These are phyloP conservation scores for Dipodomys ordii DNA, from an alignment of 2,113 vertebrate species.

Conservation along the genomic window DNA sequence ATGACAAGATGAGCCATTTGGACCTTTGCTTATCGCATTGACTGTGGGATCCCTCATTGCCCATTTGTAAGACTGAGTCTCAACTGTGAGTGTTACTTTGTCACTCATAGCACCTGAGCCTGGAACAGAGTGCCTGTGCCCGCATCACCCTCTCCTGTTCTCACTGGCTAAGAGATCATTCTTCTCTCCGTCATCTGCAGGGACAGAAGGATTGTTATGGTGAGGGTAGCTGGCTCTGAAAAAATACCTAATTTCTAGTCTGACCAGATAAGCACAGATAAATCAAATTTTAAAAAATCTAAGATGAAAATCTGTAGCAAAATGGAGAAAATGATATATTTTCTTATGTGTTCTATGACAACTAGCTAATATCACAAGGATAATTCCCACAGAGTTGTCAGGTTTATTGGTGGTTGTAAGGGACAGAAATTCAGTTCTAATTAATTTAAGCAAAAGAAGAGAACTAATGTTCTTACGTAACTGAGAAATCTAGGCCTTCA, in stretches of 20 bases:
- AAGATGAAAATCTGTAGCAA: neutral
- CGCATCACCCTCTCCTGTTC: too few species aligned
- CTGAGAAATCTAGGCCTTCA: constrained; percentile 12
- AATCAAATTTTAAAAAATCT: neutral
- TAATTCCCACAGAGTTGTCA: neutral
- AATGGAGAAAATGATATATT: neutral
- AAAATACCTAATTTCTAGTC: neutral
- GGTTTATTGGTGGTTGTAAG: neutral
- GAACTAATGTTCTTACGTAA: neutral
- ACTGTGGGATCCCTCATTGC: neutral
- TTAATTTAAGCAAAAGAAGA: constrained; percentile 12
- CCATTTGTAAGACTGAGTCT: neutral
- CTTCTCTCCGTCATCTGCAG: neutral
- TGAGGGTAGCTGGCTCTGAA: neutral
- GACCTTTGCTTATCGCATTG: neutral
- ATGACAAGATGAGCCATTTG: neutral
- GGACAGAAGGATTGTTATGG: neutral
- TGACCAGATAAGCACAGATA: constrained; percentile 7
- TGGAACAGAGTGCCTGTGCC: neutral
- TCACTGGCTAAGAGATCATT: neutral
- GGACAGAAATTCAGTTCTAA: neutral
- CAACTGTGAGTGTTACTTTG: neutral
- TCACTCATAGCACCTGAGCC: neutral
- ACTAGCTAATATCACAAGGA: too few species aligned
- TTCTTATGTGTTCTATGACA: too few species aligned